These are phyloP conservation scores for Tinea pellionella DNA, from an alignment of 2,888 invertebrate species.

Conservation along the genomic window DNA sequence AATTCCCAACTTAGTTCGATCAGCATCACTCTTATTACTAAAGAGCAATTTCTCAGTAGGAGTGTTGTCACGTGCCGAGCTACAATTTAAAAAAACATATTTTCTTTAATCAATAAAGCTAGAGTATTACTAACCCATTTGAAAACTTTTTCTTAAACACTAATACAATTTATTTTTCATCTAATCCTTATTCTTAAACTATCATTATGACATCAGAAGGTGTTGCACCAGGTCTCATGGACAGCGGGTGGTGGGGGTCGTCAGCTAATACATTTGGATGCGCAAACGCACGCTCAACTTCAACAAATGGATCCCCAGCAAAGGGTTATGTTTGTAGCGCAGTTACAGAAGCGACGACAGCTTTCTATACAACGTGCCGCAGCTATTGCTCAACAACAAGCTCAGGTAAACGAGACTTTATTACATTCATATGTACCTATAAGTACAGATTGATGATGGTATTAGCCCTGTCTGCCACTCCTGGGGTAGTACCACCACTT, in stretches of 20 bases:
- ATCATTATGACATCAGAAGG: constrained; percentile 6
- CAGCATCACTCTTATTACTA: too few relatives aligned
- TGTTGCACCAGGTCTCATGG: constrained; percentile 50
- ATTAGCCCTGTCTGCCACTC: too few relatives aligned
- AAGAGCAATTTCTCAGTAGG: too few relatives aligned
- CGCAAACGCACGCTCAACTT: constrained; percentile 84
- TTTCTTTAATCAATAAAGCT: too few relatives aligned
- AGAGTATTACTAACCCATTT: too few relatives aligned
- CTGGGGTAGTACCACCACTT: too few relatives aligned
- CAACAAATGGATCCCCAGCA: constrained; percentile 86
- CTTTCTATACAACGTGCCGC: constrained; percentile 65
- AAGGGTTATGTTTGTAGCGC: constrained; percentile 82
- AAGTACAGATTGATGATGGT: too few relatives aligned
- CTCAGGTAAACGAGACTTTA: too few relatives aligned
- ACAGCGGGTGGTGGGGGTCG: constrained; percentile 62
- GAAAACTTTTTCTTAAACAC: constrained; percentile 13
- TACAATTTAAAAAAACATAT: too few relatives aligned
- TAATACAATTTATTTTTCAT: not conserved
- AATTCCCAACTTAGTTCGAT: too few relatives aligned
- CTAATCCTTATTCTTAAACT: not conserved
- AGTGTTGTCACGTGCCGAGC: too few relatives aligned
- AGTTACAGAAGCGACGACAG: constrained; percentile 74
- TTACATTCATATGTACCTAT: too few relatives aligned
- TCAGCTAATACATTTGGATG: constrained; percentile 84
- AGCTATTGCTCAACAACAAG: constrained; percentile 58